A percentile compares a stretch with the other conserved stretches of the same genome.
phyloP scores from a whole-genome alignment of 2,888 invertebrate genomes.

The Leptinotarsa peninsularis region DNA sequence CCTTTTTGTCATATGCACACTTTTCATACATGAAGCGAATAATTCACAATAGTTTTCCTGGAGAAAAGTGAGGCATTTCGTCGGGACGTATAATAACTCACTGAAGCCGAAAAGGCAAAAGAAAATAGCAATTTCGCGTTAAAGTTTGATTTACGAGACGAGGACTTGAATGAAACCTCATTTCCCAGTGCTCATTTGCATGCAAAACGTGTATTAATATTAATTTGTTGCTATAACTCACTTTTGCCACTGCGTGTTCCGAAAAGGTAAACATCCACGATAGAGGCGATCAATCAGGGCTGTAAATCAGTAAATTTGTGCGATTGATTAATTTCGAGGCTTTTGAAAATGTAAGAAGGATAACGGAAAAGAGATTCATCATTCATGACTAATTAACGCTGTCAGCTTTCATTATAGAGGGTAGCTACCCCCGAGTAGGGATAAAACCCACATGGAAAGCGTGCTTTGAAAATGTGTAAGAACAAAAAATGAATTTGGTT shows the following conservation, averaged over 20 bases:
- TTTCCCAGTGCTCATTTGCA: constrained; percentile 21
- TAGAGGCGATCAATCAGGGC: background rate
- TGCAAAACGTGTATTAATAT: constrained; percentile 23
- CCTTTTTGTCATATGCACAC: background rate
- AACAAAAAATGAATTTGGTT: too few species aligned
- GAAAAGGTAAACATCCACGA: background rate
- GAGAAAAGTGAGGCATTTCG: background rate
- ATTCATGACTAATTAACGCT: background rate
- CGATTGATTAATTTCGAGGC: background rate
- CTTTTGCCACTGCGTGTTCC: constrained; percentile 19
- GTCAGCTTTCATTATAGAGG: background rate
- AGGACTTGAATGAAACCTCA: constrained; percentile 17
- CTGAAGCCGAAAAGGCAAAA: background rate
- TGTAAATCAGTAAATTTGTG: background rate
- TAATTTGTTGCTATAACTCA: constrained; percentile 21
- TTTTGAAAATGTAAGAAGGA: background rate
- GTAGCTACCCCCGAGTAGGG: background rate
- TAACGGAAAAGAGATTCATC: background rate
- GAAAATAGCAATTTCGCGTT: constrained; percentile 2
- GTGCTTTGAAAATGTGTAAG: too few species aligned
- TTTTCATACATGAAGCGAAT: background rate
- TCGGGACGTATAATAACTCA: constrained; percentile 3
- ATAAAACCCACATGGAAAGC: background rate
- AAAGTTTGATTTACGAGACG: constrained; percentile 15
- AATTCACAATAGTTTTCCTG: background rate